Percentiles rank a stretch among this genome's conserved stretches.
Evolutionary conservation across 1,140 invertebrate species (phyloP).

Genomic region (Tetramorium parvispinum): DNA sequence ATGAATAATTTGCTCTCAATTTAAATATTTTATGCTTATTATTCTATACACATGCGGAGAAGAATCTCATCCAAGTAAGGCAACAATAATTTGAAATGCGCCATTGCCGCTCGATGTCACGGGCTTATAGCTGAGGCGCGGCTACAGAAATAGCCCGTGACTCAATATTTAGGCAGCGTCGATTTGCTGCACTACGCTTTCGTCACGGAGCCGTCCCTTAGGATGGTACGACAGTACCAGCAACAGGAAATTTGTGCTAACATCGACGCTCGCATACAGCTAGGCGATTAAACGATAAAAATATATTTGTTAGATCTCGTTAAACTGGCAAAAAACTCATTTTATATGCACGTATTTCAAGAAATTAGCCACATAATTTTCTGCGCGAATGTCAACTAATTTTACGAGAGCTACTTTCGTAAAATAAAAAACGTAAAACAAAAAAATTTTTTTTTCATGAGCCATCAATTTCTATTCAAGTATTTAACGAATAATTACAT

Average conservation of each 20-base stretch:
- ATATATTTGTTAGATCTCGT: not conserved
- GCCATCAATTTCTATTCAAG: constrained; percentile 1
- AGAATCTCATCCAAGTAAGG: constrained; percentile 1
- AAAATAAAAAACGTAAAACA: not conserved
- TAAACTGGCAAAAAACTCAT: not conserved
- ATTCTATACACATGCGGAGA: not conserved
- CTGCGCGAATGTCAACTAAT: not conserved
- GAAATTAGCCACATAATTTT: not conserved
- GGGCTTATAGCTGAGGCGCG: constrained; percentile 45
- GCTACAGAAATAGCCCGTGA: constrained; percentile 76
- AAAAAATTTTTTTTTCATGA: not conserved
- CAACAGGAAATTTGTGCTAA: constrained; percentile 27
- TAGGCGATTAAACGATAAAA: not conserved
- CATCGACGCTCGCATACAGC: not conserved
- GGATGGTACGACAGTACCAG: not conserved
- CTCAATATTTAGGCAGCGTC: constrained; percentile 78
- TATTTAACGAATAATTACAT: not conserved
- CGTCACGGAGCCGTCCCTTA: constrained; percentile 15
- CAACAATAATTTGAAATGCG: constrained; percentile 17
- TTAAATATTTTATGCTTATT: constrained; percentile 15
- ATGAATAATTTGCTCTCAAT: not conserved
- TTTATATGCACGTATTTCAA: not conserved
- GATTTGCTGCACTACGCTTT: constrained; percentile 63
- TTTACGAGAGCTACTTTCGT: not conserved
- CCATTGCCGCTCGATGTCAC: constrained; percentile 31